Conservation (phyloP, 2,888 invertebrate genomes). For the Leptopilina myrica region DNA sequence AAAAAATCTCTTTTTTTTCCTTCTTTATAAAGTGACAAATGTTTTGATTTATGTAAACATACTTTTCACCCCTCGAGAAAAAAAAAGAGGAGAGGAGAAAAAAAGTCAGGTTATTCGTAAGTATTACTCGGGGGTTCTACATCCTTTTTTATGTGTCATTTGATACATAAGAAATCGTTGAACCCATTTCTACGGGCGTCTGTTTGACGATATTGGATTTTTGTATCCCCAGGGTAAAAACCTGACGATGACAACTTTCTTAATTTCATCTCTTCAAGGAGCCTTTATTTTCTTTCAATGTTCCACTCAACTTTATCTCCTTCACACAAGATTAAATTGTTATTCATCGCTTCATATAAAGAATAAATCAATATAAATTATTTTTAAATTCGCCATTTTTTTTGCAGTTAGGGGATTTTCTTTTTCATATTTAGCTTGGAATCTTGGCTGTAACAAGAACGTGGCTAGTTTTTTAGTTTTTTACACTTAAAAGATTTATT, state of each 20-base stretch:
- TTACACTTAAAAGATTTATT: too few relatives aligned
- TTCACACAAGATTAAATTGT: neutral
- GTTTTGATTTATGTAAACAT: constrained; percentile 14
- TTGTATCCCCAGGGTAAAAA: constrained; percentile 42
- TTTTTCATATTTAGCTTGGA: too few relatives aligned
- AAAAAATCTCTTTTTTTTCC: neutral
- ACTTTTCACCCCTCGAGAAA: neutral
- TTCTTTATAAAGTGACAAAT: neutral
- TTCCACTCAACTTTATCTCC: neutral
- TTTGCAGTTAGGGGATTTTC: too few relatives aligned
- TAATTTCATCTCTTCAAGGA: constrained; percentile 54
- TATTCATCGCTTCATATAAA: neutral
- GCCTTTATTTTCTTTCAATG: constrained; percentile 16
- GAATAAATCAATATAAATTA: neutral
- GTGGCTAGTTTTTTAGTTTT: too few relatives aligned
- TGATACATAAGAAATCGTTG: constrained; percentile 12
- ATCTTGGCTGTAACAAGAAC: too few relatives aligned
- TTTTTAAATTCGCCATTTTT: too few relatives aligned
- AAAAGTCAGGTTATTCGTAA: neutral
- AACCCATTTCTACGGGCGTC: constrained; percentile 34
- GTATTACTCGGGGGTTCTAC: constrained; percentile 24
- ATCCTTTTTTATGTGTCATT: constrained; percentile 18
- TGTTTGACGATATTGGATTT: constrained; percentile 54
- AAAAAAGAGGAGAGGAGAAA: neutral
- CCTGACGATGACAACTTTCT: constrained; percentile 57